Conservation (phyloP, 2,797 vertebrate genomes). For the Acanthis flammea region DNA sequence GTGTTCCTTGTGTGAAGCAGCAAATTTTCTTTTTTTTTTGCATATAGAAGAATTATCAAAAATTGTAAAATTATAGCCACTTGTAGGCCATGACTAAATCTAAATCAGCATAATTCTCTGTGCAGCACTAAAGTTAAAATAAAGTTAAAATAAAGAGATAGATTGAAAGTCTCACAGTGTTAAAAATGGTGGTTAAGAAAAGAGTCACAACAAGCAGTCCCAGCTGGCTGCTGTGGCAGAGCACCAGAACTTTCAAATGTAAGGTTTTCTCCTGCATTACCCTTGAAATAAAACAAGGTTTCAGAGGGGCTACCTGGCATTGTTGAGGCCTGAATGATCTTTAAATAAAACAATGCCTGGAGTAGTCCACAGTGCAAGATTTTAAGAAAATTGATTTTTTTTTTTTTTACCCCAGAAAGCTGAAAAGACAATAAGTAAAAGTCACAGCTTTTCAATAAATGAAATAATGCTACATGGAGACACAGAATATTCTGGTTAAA, state of each 20-base stretch:
- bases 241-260: not conserved
- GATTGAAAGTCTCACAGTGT: not conserved
- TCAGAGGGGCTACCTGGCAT: not conserved
- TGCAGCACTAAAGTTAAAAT: not conserved
- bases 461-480: not conserved
- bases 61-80: not conserved
- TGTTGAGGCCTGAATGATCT: not conserved
- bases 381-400: not conserved
- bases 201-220: not conserved
- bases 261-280: not conserved
- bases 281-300: not conserved
- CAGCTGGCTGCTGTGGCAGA: not conserved
- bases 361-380: not conserved
- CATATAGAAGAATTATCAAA: not conserved
- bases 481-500: slow-evolving; percentile 4
- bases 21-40: not conserved
- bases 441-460: not conserved
- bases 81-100: not conserved
- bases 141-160: not conserved
- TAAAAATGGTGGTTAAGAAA: not conserved
- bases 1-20: not conserved
- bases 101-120: not conserved
- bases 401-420: not conserved
- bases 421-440: not conserved
- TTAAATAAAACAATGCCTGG: not conserved